phyloP scores from a whole-genome alignment of 2,797 vertebrate genomes.

The Dendrocincla tyrannina region DNA sequence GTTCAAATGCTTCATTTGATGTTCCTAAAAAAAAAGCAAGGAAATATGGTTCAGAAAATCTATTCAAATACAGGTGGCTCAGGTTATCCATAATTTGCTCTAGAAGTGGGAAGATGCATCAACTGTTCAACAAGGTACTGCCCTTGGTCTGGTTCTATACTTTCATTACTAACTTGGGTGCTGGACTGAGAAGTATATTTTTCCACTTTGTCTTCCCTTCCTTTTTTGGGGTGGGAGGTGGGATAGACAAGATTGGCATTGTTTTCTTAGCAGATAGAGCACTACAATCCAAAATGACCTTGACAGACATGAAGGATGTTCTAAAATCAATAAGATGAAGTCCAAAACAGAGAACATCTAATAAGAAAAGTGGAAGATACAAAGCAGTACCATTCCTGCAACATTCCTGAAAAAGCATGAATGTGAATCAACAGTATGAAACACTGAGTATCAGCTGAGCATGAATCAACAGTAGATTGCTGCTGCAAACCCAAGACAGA shows the following conservation, averaged over 20 bases:
- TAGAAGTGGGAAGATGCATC: background rate
- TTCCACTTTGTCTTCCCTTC: background rate
- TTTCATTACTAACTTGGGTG: background rate
- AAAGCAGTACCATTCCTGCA: background rate
- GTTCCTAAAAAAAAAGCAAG: background rate
- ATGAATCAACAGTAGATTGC: background rate
- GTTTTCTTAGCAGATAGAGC: background rate
- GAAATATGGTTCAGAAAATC: background rate
- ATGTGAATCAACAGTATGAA: background rate
- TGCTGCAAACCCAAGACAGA: background rate
- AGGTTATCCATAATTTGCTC: background rate
- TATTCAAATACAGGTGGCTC: background rate
- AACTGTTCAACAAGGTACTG: background rate
- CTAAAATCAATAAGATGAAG: background rate
- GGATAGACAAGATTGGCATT: background rate
- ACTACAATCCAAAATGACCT: background rate
- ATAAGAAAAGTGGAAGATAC: background rate
- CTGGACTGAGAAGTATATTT: background rate
- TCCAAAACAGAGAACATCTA: background rate
- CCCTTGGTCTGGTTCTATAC: background rate
- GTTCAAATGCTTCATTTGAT: background rate
- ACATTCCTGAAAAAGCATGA: background rate
- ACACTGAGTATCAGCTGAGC: background rate
- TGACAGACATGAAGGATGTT: background rate
- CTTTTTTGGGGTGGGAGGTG: background rate